Base-by-base conservation (phyloP, 2,888 invertebrate genomes). In the Himalopsyche tibetana region DNA sequence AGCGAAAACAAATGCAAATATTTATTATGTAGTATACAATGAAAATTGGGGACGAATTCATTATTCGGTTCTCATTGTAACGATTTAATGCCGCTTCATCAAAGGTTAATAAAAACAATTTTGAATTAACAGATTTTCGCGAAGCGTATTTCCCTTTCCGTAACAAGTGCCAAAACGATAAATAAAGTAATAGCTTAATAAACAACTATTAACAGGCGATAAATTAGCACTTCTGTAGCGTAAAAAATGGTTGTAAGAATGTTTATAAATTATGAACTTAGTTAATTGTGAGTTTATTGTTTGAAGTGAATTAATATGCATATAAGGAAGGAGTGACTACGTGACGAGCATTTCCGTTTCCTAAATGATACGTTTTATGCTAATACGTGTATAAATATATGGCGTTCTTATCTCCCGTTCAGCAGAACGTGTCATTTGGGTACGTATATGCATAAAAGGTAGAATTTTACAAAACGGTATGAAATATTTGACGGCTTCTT, bases 281-380 rank as follows among this genome's bases (percentile, higher is more conserved):
- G 63, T 63, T 63, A 63, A 63, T 63, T 19, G 9, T 19, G 28
- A 63, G 19, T 63, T 63, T 63, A 63, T 63, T 63, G 63, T 63
- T 63, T 63, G 63, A 63, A 63, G 63, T 63, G 63, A 63, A 63
- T 63, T 63, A 19, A 63, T 63, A 63, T 63, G 63, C 63, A 63
- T 19, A 63, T 63, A 63, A 63, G 63, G 63, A 63, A 63, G 19
- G 63, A 63, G 19, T 63, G 63, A 19, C 63, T 63, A 63, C 63
- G 63, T 63, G 63, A 63, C 63, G 15, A 63, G 63, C 63, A 63
- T 63, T 63, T 63, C 63, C 63, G 63, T 63, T 63, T 63, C 63
- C 63, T n/a, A 63, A 63, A 63, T 63, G 63, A 63, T 63, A 63
- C 63, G 63, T 63, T 63, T 63, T 63, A 63, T 63, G 63, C 63